phyloP scores from a whole-genome alignment of 1,140 invertebrate species.

The Trichoplusia ni region DNA sequence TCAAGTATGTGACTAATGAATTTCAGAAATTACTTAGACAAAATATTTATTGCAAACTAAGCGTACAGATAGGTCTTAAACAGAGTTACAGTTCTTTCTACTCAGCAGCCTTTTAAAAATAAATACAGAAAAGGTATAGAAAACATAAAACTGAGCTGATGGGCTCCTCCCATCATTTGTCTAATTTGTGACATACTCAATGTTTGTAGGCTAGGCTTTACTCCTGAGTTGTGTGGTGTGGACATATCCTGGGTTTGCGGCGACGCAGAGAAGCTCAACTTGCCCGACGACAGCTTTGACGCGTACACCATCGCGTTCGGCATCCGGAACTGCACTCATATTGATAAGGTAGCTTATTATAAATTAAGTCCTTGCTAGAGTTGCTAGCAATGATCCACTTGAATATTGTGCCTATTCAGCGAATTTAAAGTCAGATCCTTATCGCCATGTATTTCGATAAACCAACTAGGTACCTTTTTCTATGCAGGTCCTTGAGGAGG shows the following conservation, averaged over 20 bases:
- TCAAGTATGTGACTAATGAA: slow-evolving; percentile 57
- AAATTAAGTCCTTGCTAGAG: too few relatives aligned
- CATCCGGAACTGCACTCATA: slow-evolving; percentile 97
- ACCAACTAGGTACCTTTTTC: background rate
- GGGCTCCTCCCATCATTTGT: too few relatives aligned
- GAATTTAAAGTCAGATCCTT: too few relatives aligned
- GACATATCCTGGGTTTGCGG: slow-evolving; percentile 91
- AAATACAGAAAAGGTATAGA: too few relatives aligned
- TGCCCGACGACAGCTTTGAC: slow-evolving; percentile 91
- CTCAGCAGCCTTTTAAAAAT: too few relatives aligned
- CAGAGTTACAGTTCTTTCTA: too few relatives aligned
- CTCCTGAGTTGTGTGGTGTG: slow-evolving; percentile 56
- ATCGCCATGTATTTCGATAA: too few relatives aligned
- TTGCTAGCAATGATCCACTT: background rate
- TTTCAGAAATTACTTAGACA: too few relatives aligned
- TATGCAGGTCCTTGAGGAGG: slow-evolving; percentile 92
- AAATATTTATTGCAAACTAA: too few relatives aligned
- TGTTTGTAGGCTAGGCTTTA: slow-evolving; percentile 74
- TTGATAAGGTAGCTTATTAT: slow-evolving; percentile 94
- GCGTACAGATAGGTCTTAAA: too few relatives aligned
- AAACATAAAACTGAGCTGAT: too few relatives aligned
- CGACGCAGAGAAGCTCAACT: slow-evolving; percentile 94
- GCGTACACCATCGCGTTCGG: slow-evolving; percentile 99
- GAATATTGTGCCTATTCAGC: background rate
- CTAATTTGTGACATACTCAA: background rate